Conservation (phyloP, 2,113 vertebrate genomes). For the Potamarius usumacintae region DNA sequence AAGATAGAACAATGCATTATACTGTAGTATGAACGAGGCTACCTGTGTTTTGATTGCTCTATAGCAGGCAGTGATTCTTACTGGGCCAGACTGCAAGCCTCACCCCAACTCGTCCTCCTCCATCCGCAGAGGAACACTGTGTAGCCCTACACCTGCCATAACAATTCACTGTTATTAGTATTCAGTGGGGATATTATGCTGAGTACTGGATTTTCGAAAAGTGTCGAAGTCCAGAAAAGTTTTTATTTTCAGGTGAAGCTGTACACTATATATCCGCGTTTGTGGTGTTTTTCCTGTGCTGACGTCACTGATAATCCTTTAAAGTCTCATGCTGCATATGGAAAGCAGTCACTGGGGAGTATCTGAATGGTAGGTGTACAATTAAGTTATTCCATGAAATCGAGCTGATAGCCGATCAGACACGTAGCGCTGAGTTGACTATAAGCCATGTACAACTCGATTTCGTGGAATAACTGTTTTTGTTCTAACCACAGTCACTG, state of each 20-base stretch:
- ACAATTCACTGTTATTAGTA: background rate
- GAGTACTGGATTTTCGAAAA: background rate
- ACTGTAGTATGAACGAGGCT: background rate
- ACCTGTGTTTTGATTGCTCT: constrained; percentile 1
- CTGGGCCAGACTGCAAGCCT: constrained; percentile 32
- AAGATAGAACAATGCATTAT: background rate
- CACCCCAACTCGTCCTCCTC: background rate
- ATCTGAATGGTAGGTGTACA: background rate
- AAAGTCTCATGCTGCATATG: background rate
- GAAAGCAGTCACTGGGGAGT: background rate
- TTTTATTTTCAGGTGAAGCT: background rate
- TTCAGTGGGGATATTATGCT: background rate
- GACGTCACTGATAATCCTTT: background rate
- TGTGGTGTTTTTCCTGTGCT: background rate
- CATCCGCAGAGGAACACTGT: background rate
- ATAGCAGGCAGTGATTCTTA: constrained; percentile 8
- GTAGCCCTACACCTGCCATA: background rate
- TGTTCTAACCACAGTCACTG: no score
- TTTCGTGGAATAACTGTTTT: no score
- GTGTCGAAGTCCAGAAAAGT: background rate
- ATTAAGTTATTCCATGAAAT: no score
- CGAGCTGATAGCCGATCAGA: no score
- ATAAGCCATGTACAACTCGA: no score
- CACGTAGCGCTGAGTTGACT: no score
- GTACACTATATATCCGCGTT: background rate